phyloP scores from a whole-genome alignment of 2,113 vertebrate genomes.

The Salvator merianae region DNA sequence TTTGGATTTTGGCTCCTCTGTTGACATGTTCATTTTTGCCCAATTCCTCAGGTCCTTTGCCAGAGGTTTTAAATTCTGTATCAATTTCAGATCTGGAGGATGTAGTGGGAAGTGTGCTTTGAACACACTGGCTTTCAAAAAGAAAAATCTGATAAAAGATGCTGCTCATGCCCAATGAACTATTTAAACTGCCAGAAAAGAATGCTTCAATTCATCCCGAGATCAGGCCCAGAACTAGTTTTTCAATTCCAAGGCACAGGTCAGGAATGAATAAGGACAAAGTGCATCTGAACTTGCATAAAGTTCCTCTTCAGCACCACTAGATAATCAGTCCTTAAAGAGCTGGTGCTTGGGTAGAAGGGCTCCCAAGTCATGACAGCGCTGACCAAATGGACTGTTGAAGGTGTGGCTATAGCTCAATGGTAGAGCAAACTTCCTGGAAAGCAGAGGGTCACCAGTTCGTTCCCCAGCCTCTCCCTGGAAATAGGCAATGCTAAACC shows the following conservation, averaged over 20 bases:
- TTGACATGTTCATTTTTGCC: slow-evolving; percentile 10
- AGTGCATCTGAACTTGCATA: neutral
- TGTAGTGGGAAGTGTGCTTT: neutral
- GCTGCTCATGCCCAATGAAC: neutral
- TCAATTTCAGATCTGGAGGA: neutral
- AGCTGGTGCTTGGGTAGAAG: neutral
- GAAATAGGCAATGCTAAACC: no score
- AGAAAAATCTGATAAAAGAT: neutral
- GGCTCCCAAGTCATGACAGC: neutral
- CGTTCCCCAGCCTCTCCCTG: no score
- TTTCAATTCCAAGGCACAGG: neutral
- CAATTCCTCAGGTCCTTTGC: neutral
- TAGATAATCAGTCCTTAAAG: neutral
- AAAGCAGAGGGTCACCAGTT: no score
- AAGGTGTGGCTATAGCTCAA: no score
- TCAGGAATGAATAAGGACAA: neutral
- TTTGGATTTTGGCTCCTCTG: neutral
- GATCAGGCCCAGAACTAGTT: neutral
- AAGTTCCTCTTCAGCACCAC: neutral
- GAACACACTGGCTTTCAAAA: neutral
- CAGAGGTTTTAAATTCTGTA: neutral
- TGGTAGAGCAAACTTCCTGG: no score
- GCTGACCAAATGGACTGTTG: no score
- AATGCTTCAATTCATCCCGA: neutral
- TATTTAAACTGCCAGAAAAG: neutral